Evolutionary conservation across 2,113 vertebrate genomes (phyloP).

Genomic region (Psilopogon haemacephalus): DNA sequence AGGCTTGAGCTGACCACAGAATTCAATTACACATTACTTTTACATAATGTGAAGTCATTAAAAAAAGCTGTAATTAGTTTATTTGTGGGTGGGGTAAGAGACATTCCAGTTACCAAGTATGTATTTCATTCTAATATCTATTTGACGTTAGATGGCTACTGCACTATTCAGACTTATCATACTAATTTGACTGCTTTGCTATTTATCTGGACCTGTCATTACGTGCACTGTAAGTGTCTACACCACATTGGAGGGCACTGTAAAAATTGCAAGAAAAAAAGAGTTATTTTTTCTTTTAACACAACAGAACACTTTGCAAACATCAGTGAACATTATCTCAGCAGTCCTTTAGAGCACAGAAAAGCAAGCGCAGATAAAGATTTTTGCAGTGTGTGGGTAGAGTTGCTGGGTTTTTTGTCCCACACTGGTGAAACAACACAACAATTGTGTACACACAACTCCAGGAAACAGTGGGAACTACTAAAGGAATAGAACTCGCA

Average conservation of each 20-base stretch:
- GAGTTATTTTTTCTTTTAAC: not conserved
- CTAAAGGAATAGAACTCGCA: not conserved
- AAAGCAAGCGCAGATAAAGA: rapidly evolving
- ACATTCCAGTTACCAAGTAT: not conserved
- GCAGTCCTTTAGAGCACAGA: not conserved
- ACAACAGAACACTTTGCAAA: not conserved
- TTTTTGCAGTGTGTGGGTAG: not conserved
- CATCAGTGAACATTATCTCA: not conserved
- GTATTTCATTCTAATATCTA: not conserved
- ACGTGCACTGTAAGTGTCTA: not conserved
- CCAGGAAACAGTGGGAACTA: not conserved
- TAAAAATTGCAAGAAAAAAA: not conserved
- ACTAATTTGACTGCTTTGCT: not conserved
- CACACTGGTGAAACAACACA: not conserved
- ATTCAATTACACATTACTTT: not conserved
- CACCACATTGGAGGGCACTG: not conserved
- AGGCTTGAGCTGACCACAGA: not conserved
- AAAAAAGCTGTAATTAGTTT: not conserved
- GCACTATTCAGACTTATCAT: not conserved
- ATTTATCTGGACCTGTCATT: not conserved
- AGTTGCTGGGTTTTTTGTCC: no score
- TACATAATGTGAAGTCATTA: not conserved
- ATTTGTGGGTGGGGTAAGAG: no score
- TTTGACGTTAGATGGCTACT: not conserved
- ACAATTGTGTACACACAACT: not conserved